Evolutionary conservation across 1,140 invertebrate species (phyloP).

Genomic region (Dysdera silvatica): DNA sequence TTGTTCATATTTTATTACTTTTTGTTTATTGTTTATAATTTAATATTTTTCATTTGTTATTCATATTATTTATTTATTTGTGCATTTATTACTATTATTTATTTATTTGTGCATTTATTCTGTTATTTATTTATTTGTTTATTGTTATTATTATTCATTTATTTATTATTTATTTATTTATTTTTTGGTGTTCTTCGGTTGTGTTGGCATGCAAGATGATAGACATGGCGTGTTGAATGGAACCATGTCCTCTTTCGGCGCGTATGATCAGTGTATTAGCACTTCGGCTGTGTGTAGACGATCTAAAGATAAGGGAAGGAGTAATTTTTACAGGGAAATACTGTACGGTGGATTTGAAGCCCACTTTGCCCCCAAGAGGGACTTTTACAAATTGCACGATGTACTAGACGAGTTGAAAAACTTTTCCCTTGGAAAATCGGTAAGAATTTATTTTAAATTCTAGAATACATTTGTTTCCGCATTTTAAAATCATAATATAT

Average conservation of each 20-base stretch:
- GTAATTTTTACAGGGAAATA: conserved; percentile 28
- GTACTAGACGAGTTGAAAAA: conserved; percentile 18
- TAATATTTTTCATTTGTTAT: background rate
- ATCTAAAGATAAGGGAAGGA: conserved; percentile 2
- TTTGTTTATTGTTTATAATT: background rate
- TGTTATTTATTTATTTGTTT: background rate
- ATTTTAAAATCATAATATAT: no score
- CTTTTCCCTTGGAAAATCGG: conserved; percentile 11
- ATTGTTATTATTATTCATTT: background rate
- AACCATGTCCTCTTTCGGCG: conserved; percentile 29
- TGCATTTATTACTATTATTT: background rate
- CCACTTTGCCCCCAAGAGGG: conserved; percentile 29
- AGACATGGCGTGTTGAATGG: conserved; percentile 33
- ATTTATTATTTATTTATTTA: background rate
- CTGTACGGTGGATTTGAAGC: conserved; percentile 30
- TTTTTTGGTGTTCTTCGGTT: conserved; percentile 31
- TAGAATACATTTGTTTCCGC: no score
- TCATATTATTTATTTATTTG: background rate
- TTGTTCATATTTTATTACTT: no score
- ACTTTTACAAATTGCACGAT: conserved; percentile 22
- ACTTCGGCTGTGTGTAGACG: background rate
- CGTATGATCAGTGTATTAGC: conserved; percentile 30
- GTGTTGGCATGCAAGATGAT: conserved; percentile 34
- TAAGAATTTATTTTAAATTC: conserved; percentile 1
- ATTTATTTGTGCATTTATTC: background rate